Evolutionary conservation across 2,797 vertebrate species (phyloP), one percentile per base, ranked within the genome.

Genomic region (Sternarchorhynchus goeldii): DNA sequence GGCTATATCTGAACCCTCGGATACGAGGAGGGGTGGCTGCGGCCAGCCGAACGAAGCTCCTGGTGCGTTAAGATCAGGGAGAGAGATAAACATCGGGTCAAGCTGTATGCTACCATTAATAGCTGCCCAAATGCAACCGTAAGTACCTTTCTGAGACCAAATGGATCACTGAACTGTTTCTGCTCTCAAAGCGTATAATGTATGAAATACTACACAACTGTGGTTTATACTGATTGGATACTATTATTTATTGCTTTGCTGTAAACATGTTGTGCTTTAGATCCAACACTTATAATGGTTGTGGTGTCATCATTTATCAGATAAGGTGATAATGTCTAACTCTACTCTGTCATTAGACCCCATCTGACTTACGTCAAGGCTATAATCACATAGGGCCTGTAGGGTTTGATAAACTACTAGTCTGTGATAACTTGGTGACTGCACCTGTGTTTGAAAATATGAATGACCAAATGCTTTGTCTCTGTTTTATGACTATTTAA

Each of bases 1-100:
- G 32, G 78, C 58, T 80, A 75, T 75, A 75, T 80, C 67, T 16
- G 65, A 69, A 41, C 69, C 29, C 58, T 80, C 65, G 69, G 73
- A 73, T 70, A 80, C 78, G 70, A 75, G 58, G 58, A 68, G 45
- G 5, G 32, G 53, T 71, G 73, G 57, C 73, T 64, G 67, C 58
- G 60, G 20, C 57, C 66, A 63, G 63, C 73, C 70, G 39, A 45
- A 31, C 56, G 67, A 70, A 36, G 21, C 45, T 62, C 53, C 65
- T n/a, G 32, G 41, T 20, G 45, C 6, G 29, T 45, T 41, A 57
- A 57, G 56, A 25, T 50, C 20, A 6, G 39, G 57, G 8, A 14
- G 14, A 3, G 6, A 12, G 32, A 6, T 32, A 21, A 63, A 45
- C 29, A 25, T 56, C 21, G 18, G 62, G 60, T 71, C 39, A 77